Conservation (phyloP, 2,113 vertebrate genomes). For the Hemicordylus capensis region DNA sequence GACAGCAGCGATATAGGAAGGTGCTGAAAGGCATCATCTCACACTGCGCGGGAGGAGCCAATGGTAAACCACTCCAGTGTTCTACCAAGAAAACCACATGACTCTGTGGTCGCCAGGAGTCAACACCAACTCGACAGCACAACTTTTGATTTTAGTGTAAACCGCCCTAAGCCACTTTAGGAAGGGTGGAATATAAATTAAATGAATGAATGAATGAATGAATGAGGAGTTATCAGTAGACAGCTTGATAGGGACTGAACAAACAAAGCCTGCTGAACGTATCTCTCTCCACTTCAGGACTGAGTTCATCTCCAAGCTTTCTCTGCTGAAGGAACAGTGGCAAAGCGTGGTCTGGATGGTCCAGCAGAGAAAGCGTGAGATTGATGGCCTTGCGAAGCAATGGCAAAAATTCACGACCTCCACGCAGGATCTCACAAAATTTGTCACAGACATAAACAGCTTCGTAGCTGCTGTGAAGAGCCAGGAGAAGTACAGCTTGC, state of each 20-base stretch:
- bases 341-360: slow-evolving; percentile 75
- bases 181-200: too few relatives aligned
- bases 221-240: background rate
- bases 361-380: slow-evolving; percentile 79
- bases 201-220: too few relatives aligned
- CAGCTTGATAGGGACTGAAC: background rate
- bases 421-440: slow-evolving; percentile 75
- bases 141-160: too few relatives aligned
- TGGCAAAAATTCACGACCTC: slow-evolving; percentile 83
- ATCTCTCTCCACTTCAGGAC: slow-evolving; percentile 73
- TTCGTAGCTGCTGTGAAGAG: slow-evolving; percentile 75
- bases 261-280: background rate
- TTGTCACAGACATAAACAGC: slow-evolving; percentile 73
- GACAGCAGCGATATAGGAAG: too few relatives aligned
- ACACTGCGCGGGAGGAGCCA: too few relatives aligned
- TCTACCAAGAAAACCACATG: too few relatives aligned
- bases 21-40: too few relatives aligned
- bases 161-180: too few relatives aligned
- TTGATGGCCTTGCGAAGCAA: slow-evolving; percentile 76
- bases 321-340: slow-evolving; percentile 85
- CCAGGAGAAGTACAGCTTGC: slow-evolving; percentile 75
- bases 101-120: too few relatives aligned
- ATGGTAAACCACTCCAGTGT: too few relatives aligned
- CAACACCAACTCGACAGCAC: too few relatives aligned
- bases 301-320: slow-evolving; percentile 86